Evolutionary conservation across 2,797 vertebrate genomes (phyloP), one percentile per base, ranked within the genome.

Genomic region (Argentina silus): DNA sequence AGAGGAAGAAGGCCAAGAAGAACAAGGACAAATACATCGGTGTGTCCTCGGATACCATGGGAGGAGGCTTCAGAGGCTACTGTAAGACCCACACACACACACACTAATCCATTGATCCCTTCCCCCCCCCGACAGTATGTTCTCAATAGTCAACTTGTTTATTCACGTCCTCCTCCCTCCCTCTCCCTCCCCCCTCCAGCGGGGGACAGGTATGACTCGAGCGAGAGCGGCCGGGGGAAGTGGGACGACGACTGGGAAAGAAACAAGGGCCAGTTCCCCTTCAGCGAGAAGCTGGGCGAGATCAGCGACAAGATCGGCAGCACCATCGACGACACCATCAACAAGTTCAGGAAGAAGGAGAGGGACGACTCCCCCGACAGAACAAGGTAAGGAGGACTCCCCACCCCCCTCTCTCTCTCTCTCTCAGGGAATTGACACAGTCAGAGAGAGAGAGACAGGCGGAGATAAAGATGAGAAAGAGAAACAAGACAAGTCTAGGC

Each of bases 211-310:
- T 98, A 96, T 0, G 97, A 98, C 86, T 92, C 96, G 67, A 75
- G 68, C 14, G 96, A 97, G 7, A 17, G 67, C 6, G 42, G 91
- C 74, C 93, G 92, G 69, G 94, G 93, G 77, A 97, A 93, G 75
- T 99, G 97, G 97, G 97, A 99, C 53, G 96, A 98, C 7, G 98
- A 99, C 73, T 99, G 97, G 96, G 97, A 99, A 81, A 96, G 91
- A 77, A 97, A 83, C 86, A 96, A 97, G 90, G 91, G 96, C 7
- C 83, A 93, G 23, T 99, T 98, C 86, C 97, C 97, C 36, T 98
- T 99, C 92, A 98, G 96, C 48, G 97, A 99, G 86, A 99, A 97
- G 89, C 87, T 99, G 79, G 97, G 97, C 14, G 97, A 99, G 85
- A 96, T 99, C 77, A 95, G 96, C 0, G 97, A 97, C 91, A 98